Percentiles rank a stretch among this genome's conserved stretches.
These are phyloP conservation scores for Automeris io DNA, from an alignment of 2,888 invertebrate genomes.

Conservation along the genomic window DNA sequence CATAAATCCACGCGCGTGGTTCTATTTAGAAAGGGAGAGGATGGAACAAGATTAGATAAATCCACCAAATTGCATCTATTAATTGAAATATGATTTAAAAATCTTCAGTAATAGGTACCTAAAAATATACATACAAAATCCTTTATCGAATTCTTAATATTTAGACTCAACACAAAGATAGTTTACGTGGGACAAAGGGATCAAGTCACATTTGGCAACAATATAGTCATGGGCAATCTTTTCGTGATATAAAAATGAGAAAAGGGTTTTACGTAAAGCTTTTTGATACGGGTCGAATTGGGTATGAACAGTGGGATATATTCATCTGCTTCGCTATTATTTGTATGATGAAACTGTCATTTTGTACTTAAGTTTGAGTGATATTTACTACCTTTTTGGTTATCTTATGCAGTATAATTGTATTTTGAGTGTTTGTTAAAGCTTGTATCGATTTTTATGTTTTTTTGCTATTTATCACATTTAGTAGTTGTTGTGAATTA, in stretches of 20 bases:
- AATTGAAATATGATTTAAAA: too few relatives aligned
- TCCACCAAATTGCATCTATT: too few relatives aligned
- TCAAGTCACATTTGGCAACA: conserved; percentile 66
- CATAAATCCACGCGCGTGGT: too few relatives aligned
- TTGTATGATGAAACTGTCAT: conserved; percentile 70
- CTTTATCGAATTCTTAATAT: conserved; percentile 10
- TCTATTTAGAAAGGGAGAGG: too few relatives aligned
- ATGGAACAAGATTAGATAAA: too few relatives aligned
- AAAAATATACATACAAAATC: conserved; percentile 15
- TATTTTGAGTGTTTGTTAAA: too few relatives aligned
- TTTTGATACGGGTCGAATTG: conserved; percentile 74
- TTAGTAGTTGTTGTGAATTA: too few relatives aligned
- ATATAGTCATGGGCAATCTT: conserved; percentile 66
- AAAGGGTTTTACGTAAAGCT: conserved; percentile 70
- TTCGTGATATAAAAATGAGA: conserved; percentile 67
- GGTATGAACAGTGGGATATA: conserved; percentile 63
- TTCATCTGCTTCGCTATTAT: conserved; percentile 66
- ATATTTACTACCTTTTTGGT: conserved; percentile 58
- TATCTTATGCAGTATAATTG: conserved; percentile 22
- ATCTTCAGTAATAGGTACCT: conserved; percentile 16
- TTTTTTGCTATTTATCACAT: too few relatives aligned
- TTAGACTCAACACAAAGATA: conserved; percentile 14
- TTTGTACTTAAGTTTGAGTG: conserved; percentile 49
- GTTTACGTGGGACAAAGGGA: conserved; percentile 45
- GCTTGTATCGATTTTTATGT: too few relatives aligned